Percentiles rank a stretch among this genome's conserved stretches.
Evolutionary conservation across 2,888 invertebrate genomes (phyloP).

Genomic region (Idaea straminata): DNA sequence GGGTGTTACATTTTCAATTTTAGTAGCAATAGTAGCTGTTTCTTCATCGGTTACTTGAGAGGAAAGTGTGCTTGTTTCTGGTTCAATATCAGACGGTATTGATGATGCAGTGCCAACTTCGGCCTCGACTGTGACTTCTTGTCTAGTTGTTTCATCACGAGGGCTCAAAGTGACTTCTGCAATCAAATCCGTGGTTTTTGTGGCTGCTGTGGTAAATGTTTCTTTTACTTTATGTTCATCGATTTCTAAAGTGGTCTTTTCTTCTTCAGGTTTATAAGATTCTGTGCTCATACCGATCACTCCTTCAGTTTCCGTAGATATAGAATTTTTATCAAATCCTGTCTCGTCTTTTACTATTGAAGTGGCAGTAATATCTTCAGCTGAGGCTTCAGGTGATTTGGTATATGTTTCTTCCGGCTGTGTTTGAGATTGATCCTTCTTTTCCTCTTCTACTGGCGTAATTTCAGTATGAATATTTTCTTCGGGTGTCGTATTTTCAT

Average conservation of each 20-base stretch:
- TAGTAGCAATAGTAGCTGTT: conserved; percentile 1
- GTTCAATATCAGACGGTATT: conserved; percentile 9
- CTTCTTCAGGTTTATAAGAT: background rate
- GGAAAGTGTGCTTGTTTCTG: background rate
- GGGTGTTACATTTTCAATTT: background rate
- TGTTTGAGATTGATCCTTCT: conserved; percentile 2
- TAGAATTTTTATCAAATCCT: background rate
- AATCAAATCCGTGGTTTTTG: background rate
- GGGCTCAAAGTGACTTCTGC: background rate
- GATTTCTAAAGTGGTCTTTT: background rate
- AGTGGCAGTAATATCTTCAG: background rate
- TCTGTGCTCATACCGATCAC: background rate
- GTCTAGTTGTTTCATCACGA: background rate
- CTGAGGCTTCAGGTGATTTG: conserved; percentile 3
- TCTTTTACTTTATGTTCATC: conserved; percentile 4
- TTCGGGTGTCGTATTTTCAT: background rate
- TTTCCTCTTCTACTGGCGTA: background rate
- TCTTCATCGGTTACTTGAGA: conserved; percentile 6
- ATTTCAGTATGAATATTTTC: background rate
- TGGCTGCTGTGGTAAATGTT: background rate
- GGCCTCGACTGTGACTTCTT: background rate
- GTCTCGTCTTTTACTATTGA: background rate
- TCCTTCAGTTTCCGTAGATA: background rate
- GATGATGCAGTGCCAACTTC: conserved; percentile 6
- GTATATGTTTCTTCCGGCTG: conserved; percentile 6